Evolutionary conservation across 2,888 invertebrate species (phyloP), one percentile per base, ranked within the genome.

Genomic region (Athrips mouffetella): DNA sequence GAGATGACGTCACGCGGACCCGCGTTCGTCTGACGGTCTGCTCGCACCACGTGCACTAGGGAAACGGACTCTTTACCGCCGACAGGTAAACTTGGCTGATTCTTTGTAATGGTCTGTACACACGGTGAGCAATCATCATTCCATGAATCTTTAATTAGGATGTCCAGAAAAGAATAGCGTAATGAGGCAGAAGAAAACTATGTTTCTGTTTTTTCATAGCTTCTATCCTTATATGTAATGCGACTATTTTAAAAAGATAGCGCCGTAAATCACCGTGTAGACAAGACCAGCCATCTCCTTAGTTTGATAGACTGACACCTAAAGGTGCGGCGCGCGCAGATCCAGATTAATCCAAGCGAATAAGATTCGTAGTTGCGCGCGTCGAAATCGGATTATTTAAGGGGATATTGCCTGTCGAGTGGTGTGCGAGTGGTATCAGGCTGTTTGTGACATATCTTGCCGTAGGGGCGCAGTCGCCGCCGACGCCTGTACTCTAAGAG

Each of bases 401-500:
- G 37, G 40, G 31, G 30, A 15, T 47, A 15, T 40, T 46, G 55
- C 58, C 49, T 58, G 60, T 58, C 35, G 50, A 45, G 30, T 49
- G 48, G 50, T 59, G 53, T 47, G 57, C 35, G 50, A 45, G 30
- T 49, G 48, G 50, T 59, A 55, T 47, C 52, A 53, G 45, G 54
- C 49, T 37, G 51, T 55, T 55, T 52, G 53, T 57, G 54, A 62
- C 63, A 61, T 63, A 61, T 67, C 68, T 63, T 63, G 70, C 70
- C 47, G 37, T n/a, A n/a, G 4, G 10, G 33, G 1, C 16, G 55
- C 52, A 51, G 60, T 53, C 57, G 60, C 52, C 49, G 60, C 55
- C 60, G 59, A 54, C 55, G 60, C 62, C 62, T 62, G 68, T 74
- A 72, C 78, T 75, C 70, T 74, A 71, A 79, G 79, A 84, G 80